Percentiles rank a stretch among this genome's conserved stretches.
These are phyloP conservation scores for Gonatopus flavifemur DNA, from an alignment of 1,140 invertebrate species.

Conservation along the genomic window DNA sequence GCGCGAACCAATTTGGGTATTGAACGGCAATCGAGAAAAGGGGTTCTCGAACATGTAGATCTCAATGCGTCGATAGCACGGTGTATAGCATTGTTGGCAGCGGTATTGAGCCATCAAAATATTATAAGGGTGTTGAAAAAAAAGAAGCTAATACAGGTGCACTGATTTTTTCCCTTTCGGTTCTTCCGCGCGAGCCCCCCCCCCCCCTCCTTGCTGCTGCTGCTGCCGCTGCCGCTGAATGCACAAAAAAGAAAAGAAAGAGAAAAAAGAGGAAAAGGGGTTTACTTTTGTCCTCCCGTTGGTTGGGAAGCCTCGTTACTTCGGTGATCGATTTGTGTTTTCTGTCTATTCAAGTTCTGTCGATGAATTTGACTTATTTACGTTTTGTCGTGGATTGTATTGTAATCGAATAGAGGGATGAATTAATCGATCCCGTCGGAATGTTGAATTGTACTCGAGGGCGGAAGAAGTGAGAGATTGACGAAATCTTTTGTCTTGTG, in stretches of 20 bases:
- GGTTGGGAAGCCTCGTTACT: background rate
- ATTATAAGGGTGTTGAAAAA: slow-evolving; percentile 45
- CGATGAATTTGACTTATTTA: no score
- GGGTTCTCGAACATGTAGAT: slow-evolving; percentile 24
- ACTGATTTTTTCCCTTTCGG: slow-evolving; percentile 18
- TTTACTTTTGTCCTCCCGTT: background rate
- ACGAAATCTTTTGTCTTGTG: no score
- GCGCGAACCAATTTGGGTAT: slow-evolving; percentile 52
- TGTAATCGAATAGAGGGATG: no score
- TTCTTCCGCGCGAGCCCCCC: no score
- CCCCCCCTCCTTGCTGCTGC: slow-evolving; percentile 21
- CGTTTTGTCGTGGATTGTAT: no score
- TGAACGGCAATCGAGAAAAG: slow-evolving; percentile 46
- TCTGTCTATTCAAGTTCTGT: slow-evolving; percentile 3
- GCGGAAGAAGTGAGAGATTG: no score
- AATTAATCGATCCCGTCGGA: no score
- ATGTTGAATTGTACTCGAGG: no score
- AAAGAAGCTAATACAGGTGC: slow-evolving; percentile 30
- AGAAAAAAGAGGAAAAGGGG: slow-evolving; percentile 9
- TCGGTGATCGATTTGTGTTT: slow-evolving; percentile 11
- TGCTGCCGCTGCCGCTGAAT: slow-evolving; percentile 24
- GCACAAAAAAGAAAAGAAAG: no score
- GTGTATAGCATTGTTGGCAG: slow-evolving; percentile 44
- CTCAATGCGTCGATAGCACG: slow-evolving; percentile 42
- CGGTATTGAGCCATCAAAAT: slow-evolving; percentile 54